Conservation (phyloP, 2,797 vertebrate species). For the Trichosurus vulpecula region DNA sequence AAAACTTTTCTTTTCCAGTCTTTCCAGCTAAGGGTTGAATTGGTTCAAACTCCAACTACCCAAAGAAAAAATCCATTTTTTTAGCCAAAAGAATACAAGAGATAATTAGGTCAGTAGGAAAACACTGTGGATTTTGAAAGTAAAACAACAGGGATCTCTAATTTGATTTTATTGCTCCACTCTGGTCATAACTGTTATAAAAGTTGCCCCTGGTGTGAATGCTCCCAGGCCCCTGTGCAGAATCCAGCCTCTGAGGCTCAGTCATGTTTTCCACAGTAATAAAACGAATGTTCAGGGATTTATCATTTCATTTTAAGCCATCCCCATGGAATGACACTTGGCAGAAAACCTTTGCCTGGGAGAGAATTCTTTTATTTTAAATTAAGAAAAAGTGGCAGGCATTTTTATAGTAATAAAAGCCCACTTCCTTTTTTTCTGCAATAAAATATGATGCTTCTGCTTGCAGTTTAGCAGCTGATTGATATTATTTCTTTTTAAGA, state of each 20-base stretch:
- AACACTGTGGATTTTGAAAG: constrained; percentile 2
- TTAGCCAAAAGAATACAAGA: background rate
- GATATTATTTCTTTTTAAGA: background rate
- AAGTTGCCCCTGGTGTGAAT: background rate
- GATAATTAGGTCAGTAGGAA: constrained; percentile 20
- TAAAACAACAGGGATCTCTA: background rate
- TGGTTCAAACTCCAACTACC: background rate
- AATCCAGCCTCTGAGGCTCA: constrained; percentile 16
- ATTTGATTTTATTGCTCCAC: constrained; percentile 16
- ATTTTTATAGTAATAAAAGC: constrained; percentile 37
- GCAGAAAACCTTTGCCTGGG: constrained; percentile 19
- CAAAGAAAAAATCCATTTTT: constrained; percentile 29
- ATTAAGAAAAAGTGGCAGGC: constrained; percentile 40
- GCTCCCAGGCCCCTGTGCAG: background rate
- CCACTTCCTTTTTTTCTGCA: constrained; percentile 46
- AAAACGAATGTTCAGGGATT: constrained; percentile 56
- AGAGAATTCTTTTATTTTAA: constrained; percentile 62
- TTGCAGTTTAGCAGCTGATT: constrained; percentile 15
- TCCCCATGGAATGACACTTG: constrained; percentile 48
- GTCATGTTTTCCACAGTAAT: constrained; percentile 60
- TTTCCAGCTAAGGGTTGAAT: background rate
- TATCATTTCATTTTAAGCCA: constrained; percentile 62
- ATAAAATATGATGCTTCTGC: constrained; percentile 43
- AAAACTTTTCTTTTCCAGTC: background rate
- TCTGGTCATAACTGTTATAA: background rate